phyloP scores from a whole-genome alignment of 2,888 invertebrate genomes.

The Nycteola revayana region DNA sequence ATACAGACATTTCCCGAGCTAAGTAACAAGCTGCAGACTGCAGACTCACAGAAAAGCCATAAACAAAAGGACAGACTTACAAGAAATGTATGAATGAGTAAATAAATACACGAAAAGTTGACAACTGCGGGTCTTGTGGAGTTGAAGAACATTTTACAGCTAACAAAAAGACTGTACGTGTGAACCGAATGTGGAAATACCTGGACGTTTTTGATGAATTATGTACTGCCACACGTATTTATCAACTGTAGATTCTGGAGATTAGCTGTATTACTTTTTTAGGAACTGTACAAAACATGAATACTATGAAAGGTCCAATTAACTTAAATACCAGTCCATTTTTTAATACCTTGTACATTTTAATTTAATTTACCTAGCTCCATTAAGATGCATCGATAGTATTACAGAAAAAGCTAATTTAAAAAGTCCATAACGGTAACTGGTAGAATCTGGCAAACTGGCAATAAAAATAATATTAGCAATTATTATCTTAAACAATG shows the following conservation, averaged over 20 bases:
- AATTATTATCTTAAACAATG: slow-evolving; percentile 25
- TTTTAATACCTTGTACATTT: too few species aligned
- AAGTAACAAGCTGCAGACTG: slow-evolving; percentile 24
- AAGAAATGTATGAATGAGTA: slow-evolving; percentile 65
- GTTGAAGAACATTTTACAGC: slow-evolving; percentile 57
- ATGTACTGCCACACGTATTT: slow-evolving; percentile 48
- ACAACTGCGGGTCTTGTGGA: slow-evolving; percentile 50
- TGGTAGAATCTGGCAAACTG: too few species aligned
- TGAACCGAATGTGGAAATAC: slow-evolving; percentile 56
- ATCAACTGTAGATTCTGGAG: slow-evolving; percentile 30
- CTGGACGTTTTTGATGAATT: slow-evolving; percentile 58
- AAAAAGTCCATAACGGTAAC: too few species aligned
- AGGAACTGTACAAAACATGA: too few species aligned
- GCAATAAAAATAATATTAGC: slow-evolving; percentile 21
- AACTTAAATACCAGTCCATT: too few species aligned
- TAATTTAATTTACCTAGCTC: too few species aligned
- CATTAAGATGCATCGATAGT: too few species aligned
- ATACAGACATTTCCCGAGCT: slow-evolving; percentile 39
- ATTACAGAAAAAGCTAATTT: too few species aligned
- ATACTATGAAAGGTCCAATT: too few species aligned
- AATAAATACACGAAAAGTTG: slow-evolving; percentile 64
- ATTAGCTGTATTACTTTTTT: slow-evolving; percentile 18
- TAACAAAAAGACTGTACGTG: slow-evolving; percentile 60
- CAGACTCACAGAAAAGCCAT: slow-evolving; percentile 37
- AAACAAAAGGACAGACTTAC: slow-evolving; percentile 52